These are phyloP conservation scores for Spatula clypeata DNA, from an alignment of 2,797 vertebrate species.

Conservation along the genomic window DNA sequence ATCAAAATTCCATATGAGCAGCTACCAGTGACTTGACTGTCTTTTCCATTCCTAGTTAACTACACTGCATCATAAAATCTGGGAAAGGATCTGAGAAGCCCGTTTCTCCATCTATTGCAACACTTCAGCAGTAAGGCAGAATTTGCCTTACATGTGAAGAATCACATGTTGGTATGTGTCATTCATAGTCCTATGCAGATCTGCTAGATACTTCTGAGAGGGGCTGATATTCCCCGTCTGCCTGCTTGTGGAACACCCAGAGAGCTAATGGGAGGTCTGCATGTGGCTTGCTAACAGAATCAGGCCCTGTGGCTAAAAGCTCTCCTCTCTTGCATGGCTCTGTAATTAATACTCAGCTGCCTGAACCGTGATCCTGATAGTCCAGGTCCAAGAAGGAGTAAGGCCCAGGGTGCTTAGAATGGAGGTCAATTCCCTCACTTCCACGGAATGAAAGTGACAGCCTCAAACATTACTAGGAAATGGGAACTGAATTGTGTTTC, in stretches of 20 bases:
- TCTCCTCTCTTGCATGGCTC: background rate
- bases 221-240: background rate
- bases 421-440: background rate
- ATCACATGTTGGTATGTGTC: background rate
- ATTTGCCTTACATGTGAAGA: slow-evolving; percentile 7
- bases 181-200: background rate
- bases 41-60: slow-evolving; percentile 61
- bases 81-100: background rate
- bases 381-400: background rate
- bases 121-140: slow-evolving; percentile 2
- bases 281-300: background rate
- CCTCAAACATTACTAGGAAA: background rate
- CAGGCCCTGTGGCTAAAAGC: background rate
- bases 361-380: background rate
- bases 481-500: background rate
- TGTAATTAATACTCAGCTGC: background rate
- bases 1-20: slow-evolving; percentile 64
- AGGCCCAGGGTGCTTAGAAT: background rate
- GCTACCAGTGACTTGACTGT: background rate
- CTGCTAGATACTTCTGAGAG: background rate
- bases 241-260: slow-evolving; percentile 19
- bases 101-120: slow-evolving; percentile 8
- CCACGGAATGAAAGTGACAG: background rate
- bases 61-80: slow-evolving; percentile 48
- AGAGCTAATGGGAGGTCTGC: background rate